These are phyloP conservation scores for Heliconius erato DNA, from an alignment of 2,888 invertebrate species.

Conservation along the genomic window DNA sequence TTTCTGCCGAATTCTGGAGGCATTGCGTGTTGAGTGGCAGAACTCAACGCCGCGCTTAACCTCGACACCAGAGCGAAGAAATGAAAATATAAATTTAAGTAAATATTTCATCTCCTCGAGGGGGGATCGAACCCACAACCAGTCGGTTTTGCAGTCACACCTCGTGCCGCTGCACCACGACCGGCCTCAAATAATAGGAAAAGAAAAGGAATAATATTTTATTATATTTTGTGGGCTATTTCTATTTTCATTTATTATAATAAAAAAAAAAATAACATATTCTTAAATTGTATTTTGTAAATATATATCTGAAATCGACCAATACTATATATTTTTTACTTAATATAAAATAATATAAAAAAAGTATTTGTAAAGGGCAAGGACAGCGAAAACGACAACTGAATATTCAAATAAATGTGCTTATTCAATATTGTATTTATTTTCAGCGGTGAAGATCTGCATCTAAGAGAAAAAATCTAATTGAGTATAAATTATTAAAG, in stretches of 20 bases:
- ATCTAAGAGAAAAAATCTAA: conserved; percentile 12
- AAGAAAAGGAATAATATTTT: too few species aligned
- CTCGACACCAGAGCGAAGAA: too few species aligned
- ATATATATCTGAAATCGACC: background rate
- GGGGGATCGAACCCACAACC: too few species aligned
- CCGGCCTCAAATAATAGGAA: too few species aligned
- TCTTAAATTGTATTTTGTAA: background rate
- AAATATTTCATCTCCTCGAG: too few species aligned
- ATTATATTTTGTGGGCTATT: background rate
- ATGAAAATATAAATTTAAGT: too few species aligned
- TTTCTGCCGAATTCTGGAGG: too few species aligned
- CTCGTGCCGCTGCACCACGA: too few species aligned
- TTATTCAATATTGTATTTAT: background rate
- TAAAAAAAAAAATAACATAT: background rate
- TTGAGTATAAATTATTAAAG: conserved; percentile 34
- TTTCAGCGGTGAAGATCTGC: background rate
- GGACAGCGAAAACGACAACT: background rate
- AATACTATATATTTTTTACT: background rate
- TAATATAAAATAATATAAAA: background rate
- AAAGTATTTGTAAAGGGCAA: background rate
- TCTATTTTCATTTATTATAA: background rate
- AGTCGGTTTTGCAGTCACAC: too few species aligned
- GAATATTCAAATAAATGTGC: background rate
- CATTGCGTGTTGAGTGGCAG: too few species aligned
- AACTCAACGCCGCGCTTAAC: too few species aligned